These are phyloP conservation scores for Ormia ochracea DNA, from an alignment of 2,888 invertebrate species.

Conservation along the genomic window DNA sequence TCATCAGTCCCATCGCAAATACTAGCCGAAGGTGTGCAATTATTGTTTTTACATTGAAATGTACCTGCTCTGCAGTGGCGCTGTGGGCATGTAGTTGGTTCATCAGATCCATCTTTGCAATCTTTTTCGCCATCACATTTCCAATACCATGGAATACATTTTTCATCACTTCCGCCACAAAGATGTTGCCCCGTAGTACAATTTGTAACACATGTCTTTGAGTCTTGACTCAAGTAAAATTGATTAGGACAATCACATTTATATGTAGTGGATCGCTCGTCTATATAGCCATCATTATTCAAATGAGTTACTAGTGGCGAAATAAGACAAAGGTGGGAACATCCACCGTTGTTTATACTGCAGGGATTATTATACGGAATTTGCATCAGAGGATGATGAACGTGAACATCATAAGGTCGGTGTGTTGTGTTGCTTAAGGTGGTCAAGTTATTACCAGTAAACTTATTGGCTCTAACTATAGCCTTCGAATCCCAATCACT, in stretches of 20 bases:
- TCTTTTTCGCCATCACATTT: constrained; percentile 94
- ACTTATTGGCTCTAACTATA: constrained; percentile 93
- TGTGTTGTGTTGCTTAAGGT: constrained; percentile 93
- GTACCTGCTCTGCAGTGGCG: constrained; percentile 92
- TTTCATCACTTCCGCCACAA: constrained; percentile 81
- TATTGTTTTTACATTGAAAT: constrained; percentile 95
- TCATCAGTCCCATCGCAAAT: constrained; percentile 96
- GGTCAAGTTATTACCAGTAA: constrained; percentile 86
- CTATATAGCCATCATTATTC: constrained; percentile 86
- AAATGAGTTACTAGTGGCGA: constrained; percentile 88
- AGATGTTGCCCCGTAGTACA: constrained; percentile 85
- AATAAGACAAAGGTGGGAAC: constrained; percentile 95
- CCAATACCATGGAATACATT: constrained; percentile 89
- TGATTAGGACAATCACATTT: constrained; percentile 97
- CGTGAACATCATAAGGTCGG: constrained; percentile 94
- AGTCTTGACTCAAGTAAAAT: constrained; percentile 88
- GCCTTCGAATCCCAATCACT: constrained; percentile 99
- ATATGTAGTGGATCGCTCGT: constrained; percentile 86
- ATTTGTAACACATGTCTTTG: constrained; percentile 93
- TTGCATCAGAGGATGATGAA: constrained; percentile 93
- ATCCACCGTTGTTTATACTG: constrained; percentile 93
- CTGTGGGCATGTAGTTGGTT: constrained; percentile 88
- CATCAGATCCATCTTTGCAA: constrained; percentile 94
- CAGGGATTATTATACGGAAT: constrained; percentile 93
- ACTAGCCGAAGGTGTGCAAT: constrained; percentile 93